A percentile compares a stretch with the other conserved stretches of the same genome.
Conservation (phyloP, 1,140 invertebrate genomes). For the Procambarus virginalis region DNA sequence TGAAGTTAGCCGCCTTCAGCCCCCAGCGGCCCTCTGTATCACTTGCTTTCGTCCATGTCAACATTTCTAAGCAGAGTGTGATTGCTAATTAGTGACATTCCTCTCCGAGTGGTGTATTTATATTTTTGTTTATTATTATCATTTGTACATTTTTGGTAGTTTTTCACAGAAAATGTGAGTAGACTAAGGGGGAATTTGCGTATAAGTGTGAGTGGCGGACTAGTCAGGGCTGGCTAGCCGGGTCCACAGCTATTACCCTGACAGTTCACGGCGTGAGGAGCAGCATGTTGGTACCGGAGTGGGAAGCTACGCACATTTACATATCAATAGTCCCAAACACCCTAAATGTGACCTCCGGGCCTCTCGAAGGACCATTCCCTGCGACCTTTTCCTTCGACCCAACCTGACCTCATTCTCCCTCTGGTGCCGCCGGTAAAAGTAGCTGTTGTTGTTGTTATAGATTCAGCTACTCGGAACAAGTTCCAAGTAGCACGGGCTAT, state of each 20-base stretch:
- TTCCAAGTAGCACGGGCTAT: too few relatives aligned
- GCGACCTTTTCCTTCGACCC: slow-evolving; percentile 15
- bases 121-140: neutral
- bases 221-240: neutral
- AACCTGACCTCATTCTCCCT: neutral
- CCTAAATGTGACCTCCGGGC: slow-evolving; percentile 53
- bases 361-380: slow-evolving; percentile 46
- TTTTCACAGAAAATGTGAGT: neutral
- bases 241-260: neutral
- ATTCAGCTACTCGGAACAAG: too few relatives aligned
- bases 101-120: too few relatives aligned
- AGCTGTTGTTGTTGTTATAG: too few relatives aligned
- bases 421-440: too few relatives aligned
- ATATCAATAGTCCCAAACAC: slow-evolving; percentile 60
- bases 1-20: slow-evolving; percentile 18
- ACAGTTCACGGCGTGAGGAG: slow-evolving; percentile 35
- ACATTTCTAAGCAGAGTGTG: neutral
- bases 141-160: neutral
- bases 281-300: slow-evolving; percentile 22
- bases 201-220: neutral
- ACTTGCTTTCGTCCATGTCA: neutral
- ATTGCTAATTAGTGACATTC: neutral
- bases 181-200: neutral
- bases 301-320: slow-evolving; percentile 50
- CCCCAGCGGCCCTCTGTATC: neutral